Evolutionary conservation across 2,888 invertebrate species (phyloP).

Genomic region (Gasteruption jaculator): DNA sequence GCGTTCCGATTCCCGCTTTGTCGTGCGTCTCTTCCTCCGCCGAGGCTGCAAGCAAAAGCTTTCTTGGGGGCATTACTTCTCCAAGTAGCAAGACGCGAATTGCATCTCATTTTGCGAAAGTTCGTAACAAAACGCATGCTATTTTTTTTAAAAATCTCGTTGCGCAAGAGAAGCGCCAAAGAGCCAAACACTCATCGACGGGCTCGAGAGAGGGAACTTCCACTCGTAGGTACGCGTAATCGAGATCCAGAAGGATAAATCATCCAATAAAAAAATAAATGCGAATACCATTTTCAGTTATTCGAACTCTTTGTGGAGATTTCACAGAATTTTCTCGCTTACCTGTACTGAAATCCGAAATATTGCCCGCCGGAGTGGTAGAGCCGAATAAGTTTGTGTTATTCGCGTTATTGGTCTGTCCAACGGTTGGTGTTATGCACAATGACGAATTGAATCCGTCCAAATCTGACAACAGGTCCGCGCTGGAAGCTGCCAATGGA

Average conservation of each 20-base stretch:
- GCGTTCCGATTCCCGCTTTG: no score
- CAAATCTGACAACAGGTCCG: constrained; percentile 55
- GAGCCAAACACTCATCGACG: no score
- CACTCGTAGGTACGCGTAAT: no score
- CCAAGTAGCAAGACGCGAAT: constrained; percentile 18
- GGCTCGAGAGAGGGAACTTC: no score
- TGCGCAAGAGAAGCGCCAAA: no score
- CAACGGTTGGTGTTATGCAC: constrained; percentile 27
- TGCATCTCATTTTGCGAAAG: constrained; percentile 8
- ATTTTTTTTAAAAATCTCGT: constrained; percentile 9
- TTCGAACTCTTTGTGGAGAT: no score
- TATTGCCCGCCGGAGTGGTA: constrained; percentile 24
- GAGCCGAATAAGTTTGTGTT: constrained; percentile 38
- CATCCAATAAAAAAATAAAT: constrained; percentile 2
- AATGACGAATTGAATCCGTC: constrained; percentile 44
- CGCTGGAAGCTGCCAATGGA: constrained; percentile 32
- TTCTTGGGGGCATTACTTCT: constrained; percentile 40
- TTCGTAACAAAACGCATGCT: constrained; percentile 9
- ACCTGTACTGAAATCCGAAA: constrained; percentile 35
- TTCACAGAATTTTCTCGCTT: constrained; percentile 24
- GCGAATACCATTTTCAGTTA: no score
- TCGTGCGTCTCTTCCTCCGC: constrained; percentile 21
- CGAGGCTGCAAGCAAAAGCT: constrained; percentile 44
- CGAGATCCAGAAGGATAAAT: not conserved
- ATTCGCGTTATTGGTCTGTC: constrained; percentile 33